Percentiles rank a stretch among this genome's conserved stretches.
Conservation (phyloP, 2,113 vertebrate species). For the Silurus asotus region DNA sequence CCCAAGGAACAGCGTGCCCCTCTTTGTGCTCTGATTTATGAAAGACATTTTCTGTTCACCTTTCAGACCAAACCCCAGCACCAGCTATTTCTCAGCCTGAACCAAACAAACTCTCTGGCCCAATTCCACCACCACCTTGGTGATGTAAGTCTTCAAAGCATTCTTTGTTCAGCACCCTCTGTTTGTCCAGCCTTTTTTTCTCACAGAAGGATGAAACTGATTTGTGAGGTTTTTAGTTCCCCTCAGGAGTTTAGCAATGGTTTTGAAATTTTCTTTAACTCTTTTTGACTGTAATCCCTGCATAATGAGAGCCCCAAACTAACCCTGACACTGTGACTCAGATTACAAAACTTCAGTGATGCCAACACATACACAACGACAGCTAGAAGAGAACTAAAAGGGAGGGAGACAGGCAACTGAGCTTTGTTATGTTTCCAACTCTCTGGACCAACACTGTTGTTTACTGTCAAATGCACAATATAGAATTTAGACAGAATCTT, state of each 20-base stretch:
- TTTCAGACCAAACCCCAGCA: background rate
- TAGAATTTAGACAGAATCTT: background rate
- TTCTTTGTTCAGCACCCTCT: constrained; percentile 75
- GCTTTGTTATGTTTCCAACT: constrained; percentile 5
- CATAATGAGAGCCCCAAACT: constrained; percentile 62
- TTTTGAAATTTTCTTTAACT: constrained; percentile 58
- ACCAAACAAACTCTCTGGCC: constrained; percentile 60
- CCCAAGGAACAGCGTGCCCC: background rate
- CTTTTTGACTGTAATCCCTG: constrained; percentile 67
- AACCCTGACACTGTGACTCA: constrained; percentile 55
- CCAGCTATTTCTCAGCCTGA: constrained; percentile 55
- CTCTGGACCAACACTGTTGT: constrained; percentile 9
- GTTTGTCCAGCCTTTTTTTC: constrained; percentile 60
- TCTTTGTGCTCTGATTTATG: background rate
- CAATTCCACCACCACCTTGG: constrained; percentile 59
- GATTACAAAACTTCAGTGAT: constrained; percentile 59
- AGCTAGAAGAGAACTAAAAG: background rate
- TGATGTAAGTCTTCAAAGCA: constrained; percentile 75
- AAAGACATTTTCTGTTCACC: constrained; percentile 18
- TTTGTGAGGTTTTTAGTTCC: constrained; percentile 60
- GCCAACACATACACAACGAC: constrained; percentile 30
- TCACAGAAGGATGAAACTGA: constrained; percentile 55
- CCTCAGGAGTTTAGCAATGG: constrained; percentile 55
- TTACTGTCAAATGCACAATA: constrained; percentile 11
- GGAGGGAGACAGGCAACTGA: background rate